Base-by-base conservation (phyloP, 2,113 vertebrate genomes). In the Trinectes maculatus region DNA sequence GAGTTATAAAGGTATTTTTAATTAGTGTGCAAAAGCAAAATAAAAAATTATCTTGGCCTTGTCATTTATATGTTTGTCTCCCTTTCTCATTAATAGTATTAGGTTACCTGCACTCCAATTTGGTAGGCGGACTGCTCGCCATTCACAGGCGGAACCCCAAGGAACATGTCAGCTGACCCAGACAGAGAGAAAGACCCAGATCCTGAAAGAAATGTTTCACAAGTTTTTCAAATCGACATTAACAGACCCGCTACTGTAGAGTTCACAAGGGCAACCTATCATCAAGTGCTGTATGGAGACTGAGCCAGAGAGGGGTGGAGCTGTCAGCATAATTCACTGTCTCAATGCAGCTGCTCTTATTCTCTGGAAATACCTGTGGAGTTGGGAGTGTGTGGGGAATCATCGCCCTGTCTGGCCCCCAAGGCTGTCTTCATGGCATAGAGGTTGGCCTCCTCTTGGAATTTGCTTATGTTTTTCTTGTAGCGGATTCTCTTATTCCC, bases 381-480 rank as follows among this genome's bases (percentile, higher is more conserved):
- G 84, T 94, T 94, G 71, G 94, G 94, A 37, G 94, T 95, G 83
- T 93, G 94, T 0, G 96, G 95, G 29, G 96, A 97, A 22, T 95
- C 95, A 55, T 94, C 93, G 28, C 93, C 93, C 89, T 94, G 95
- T 56, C 94, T 89, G 42, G 92, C 93, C 4, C 91, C 95, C 49
- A 96, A 83, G 0, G 95, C 95, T 0, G 95, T 96, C 91, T 96
- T 97, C 92, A 96, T 96, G 33, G 96, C 94, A 4, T 97, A 97
- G 34, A 97, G 92, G 84, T 96, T 97, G 54, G 96, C 96, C 79
- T 97, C 96, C 70, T 97, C 96, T 70, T 97, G 96, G 89, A 96
- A 97, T 89, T 97, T 97, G 33, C 95, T 92, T 15, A 96, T 96
- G 82, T 97, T 96, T 86, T 97, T 97, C 93, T 96, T 97, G 87